Percentiles rank a stretch among this genome's conserved stretches.
phyloP scores from a whole-genome alignment of 1,140 invertebrate species.

The Lysiphlebus fabarum region DNA sequence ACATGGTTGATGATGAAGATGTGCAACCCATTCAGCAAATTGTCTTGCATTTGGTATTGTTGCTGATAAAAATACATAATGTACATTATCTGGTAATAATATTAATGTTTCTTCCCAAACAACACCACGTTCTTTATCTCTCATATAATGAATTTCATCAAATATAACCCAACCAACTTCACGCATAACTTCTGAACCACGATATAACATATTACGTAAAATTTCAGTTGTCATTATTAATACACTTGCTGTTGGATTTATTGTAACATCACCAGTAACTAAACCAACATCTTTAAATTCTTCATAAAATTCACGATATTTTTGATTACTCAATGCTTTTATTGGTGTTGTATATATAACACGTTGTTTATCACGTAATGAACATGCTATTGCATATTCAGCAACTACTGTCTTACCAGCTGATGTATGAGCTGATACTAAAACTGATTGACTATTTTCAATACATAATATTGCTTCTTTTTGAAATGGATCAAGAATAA shows the following conservation, averaged over 20 bases:
- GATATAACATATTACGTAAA: slow-evolving; percentile 96
- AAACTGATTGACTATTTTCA: slow-evolving; percentile 95
- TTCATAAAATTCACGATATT: slow-evolving; percentile 96
- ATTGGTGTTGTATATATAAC: slow-evolving; percentile 99
- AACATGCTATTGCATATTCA: slow-evolving; percentile 76
- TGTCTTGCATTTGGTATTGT: slow-evolving; percentile 98
- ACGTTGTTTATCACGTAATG: slow-evolving; percentile 69
- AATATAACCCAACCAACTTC: slow-evolving; percentile 99
- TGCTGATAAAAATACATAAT: slow-evolving; percentile 98
- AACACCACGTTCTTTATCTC: slow-evolving; percentile 97
- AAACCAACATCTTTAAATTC: slow-evolving; percentile 98
- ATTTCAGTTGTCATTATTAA: slow-evolving; percentile 99
- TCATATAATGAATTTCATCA: slow-evolving; percentile 99
- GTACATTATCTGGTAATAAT: slow-evolving; percentile 94
- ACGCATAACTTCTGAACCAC: slow-evolving; percentile 95
- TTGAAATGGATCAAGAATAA: slow-evolving; percentile 97
- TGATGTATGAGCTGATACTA: slow-evolving; percentile 99
- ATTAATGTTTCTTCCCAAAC: slow-evolving; percentile 99
- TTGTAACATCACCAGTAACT: slow-evolving; percentile 98
- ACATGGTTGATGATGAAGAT: slow-evolving; percentile 94
- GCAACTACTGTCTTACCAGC: slow-evolving; percentile 99
- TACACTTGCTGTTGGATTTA: slow-evolving; percentile 95
- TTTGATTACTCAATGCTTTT: slow-evolving; percentile 99
- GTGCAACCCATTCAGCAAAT: slow-evolving; percentile 98
- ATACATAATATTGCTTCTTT: slow-evolving; percentile 96